Percentiles rank a stretch among this genome's conserved stretches.
phyloP scores from a whole-genome alignment of 2,113 vertebrate species.

The Thomomys bottae region DNA sequence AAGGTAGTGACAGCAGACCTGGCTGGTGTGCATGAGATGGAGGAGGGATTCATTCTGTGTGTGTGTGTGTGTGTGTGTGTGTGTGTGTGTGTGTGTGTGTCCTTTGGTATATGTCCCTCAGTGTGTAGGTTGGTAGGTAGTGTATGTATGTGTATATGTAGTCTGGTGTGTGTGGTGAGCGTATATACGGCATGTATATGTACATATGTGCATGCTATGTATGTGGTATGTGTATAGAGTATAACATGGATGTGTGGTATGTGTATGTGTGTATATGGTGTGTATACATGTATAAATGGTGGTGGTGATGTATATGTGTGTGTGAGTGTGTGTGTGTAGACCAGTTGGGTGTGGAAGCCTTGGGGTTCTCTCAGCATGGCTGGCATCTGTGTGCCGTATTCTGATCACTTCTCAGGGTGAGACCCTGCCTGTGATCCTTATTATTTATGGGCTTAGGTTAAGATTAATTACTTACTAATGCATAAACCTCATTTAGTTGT shows the following conservation, averaged over 20 bases:
- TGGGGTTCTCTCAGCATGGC: neutral
- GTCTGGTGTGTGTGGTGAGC: no score
- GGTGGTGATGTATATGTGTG: no score
- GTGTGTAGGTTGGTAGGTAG: no score
- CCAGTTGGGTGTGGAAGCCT: neutral
- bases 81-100: neutral
- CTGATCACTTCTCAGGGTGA: neutral
- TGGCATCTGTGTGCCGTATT: neutral
- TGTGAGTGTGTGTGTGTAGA: neutral
- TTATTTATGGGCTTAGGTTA: accelerated
- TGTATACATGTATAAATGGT: no score
- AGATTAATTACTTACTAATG: neutral
- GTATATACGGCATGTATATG: neutral
- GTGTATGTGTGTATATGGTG: no score
- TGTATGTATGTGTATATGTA: no score
- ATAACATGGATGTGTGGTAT: neutral
- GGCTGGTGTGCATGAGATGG: no score
- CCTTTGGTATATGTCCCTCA: no score
- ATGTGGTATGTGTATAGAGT: no score
- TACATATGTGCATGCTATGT: no score
- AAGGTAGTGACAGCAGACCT: neutral
- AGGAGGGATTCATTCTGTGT: neutral
- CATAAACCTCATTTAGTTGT: neutral
- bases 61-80: neutral
- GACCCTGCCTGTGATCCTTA: neutral